Base-by-base conservation (phyloP, 2,888 invertebrate genomes). In the Lydus trimaculatus region DNA sequence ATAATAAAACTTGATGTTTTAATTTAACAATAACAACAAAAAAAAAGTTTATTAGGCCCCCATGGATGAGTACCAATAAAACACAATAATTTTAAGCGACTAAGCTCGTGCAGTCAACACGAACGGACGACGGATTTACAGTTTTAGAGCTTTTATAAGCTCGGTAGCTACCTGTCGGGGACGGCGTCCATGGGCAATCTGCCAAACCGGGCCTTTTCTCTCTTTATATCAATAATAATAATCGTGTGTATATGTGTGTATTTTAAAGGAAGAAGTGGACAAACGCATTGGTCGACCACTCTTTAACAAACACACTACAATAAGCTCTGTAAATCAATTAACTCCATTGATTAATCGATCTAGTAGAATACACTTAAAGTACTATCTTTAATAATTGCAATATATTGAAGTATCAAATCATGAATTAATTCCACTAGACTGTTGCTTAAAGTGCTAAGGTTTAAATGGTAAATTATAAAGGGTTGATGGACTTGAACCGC, bases 81-180 rank as follows among this genome's bases (percentile, higher is more conserved):
- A n/a, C 39, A 43, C n/a, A 4, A n/a, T 8, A 43, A 43, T 62
- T 67, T 20, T 52, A 61, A 65, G 28, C 31, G 33, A 84, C 85
- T 85, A 85, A 85, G 86, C 85, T 87, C 85, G 85, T 85, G 85
- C n/a, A n/a, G 86, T 52, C 9, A 25, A 52, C 52, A 87, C 86
- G 87, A 86, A 88, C 88, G 88, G 88, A 87, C 88, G 84, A 83
- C 85, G 85, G 84, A 82, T 78, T 82, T 80, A 82, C 80, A 82
- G 82, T 84, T 86, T 83, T 84, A 83, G 85, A 83, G 85, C 86
- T 88, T 89, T 88, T 89, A 88, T 89, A 89, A 88, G 86, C 86
- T 87, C 86, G 86, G 87, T 84, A 76, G 81, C 86, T 86, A 87
- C 86, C 86, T 87, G 86, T 87, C 85, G 86, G 86, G 82, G 83